Percentiles rank a stretch among this genome's conserved stretches.
Conservation (phyloP, 2,797 vertebrate genomes). For the Parotocinclus haroldoi region DNA sequence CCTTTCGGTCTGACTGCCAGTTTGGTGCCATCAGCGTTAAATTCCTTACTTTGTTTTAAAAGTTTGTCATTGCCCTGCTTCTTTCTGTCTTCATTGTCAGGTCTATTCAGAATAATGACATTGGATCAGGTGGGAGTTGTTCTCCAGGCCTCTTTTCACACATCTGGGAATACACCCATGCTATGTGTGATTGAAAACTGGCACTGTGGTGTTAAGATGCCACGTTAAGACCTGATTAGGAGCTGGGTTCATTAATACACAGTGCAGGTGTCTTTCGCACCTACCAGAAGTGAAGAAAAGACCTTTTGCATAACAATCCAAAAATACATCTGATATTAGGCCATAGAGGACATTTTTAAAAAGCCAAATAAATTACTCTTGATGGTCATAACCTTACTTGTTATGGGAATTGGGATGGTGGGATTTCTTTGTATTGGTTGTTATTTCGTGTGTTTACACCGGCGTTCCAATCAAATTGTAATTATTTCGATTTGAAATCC, state of each 20-base stretch:
- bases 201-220: conserved; percentile 41
- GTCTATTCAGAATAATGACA: neutral
- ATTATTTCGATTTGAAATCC: too few relatives aligned
- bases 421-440: too few relatives aligned
- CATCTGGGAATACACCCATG: conserved; percentile 11
- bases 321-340: conserved; percentile 24
- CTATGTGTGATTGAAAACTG: conserved; percentile 42
- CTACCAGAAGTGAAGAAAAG: conserved; percentile 38
- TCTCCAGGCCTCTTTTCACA: conserved; percentile 15
- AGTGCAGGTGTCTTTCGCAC: conserved; percentile 22
- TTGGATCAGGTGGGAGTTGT: neutral
- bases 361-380: too few relatives aligned
- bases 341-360: too few relatives aligned
- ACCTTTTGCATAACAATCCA: conserved; percentile 35
- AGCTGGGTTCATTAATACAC: conserved; percentile 30
- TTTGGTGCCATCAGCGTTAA: conserved; percentile 11
- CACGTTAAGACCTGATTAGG: conserved; percentile 41
- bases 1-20: conserved; percentile 18
- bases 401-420: too few relatives aligned
- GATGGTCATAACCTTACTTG: too few relatives aligned
- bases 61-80: neutral
- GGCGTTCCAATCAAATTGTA: too few relatives aligned
- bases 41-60: conserved; percentile 17
- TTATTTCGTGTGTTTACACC: too few relatives aligned
- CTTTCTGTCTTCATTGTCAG: neutral